Percentiles rank a stretch among this genome's conserved stretches.
Evolutionary conservation across 2,113 vertebrate species (phyloP).

Genomic region (Centropus bengalensis): DNA sequence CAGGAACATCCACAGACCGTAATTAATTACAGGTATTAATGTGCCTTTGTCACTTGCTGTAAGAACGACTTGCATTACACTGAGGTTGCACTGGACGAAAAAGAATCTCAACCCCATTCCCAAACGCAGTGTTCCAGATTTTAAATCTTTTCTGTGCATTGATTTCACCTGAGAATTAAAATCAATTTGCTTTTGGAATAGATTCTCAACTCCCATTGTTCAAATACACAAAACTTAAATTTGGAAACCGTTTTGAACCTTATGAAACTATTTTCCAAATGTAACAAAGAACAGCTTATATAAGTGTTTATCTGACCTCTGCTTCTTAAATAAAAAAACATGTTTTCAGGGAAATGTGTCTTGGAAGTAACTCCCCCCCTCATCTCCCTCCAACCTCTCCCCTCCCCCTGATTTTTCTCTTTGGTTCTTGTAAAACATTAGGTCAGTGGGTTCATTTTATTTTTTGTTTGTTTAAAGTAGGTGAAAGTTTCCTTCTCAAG

Average conservation of each 20-base stretch:
- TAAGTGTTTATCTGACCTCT: constrained; percentile 69
- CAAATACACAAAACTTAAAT: constrained; percentile 68
- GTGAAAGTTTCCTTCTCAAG: constrained; percentile 58
- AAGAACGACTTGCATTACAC: background rate
- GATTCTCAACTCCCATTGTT: constrained; percentile 55
- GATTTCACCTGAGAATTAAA: constrained; percentile 65
- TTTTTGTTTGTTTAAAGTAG: constrained; percentile 43
- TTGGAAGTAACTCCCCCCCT: constrained; percentile 53
- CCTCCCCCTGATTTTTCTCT: background rate
- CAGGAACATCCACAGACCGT: background rate
- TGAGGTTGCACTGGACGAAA: background rate
- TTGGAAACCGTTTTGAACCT: constrained; percentile 73
- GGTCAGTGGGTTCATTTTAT: constrained; percentile 53
- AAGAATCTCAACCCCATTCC: background rate
- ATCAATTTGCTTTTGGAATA: constrained; percentile 65
- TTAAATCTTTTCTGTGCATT: constrained; percentile 36
- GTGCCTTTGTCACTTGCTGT: background rate
- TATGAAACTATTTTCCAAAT: constrained; percentile 73
- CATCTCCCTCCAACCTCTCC: background rate
- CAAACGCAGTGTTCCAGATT: background rate
- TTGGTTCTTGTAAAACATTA: constrained; percentile 71
- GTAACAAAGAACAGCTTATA: constrained; percentile 71
- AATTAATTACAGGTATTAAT: background rate
- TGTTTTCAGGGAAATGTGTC: constrained; percentile 73
- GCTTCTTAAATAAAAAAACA: constrained; percentile 75